These are phyloP conservation scores for Formicarius rufipectus DNA, from an alignment of 2,113 vertebrate species.

Conservation along the genomic window DNA sequence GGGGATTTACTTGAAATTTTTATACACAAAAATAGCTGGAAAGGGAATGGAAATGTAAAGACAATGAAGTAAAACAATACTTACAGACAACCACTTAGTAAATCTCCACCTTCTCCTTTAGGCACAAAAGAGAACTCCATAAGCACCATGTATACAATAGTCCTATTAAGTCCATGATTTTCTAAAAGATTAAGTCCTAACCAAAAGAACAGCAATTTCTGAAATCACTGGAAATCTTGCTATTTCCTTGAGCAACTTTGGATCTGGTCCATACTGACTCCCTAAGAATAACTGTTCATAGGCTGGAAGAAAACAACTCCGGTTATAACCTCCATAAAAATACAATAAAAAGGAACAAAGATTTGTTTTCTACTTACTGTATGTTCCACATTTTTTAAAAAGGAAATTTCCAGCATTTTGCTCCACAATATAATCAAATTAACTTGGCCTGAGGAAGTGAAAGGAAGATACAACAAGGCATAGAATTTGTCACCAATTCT, in stretches of 20 bases:
- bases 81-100: not conserved
- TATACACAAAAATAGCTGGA: slow-evolving; percentile 27
- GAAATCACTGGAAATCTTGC: not conserved
- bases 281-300: not conserved
- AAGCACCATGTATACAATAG: not conserved
- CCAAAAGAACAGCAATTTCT: not conserved
- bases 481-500: not conserved
- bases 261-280: not conserved
- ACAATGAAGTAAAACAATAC: slow-evolving; percentile 44
- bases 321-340: slow-evolving; percentile 8
- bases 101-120: slow-evolving; percentile 8
- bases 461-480: not conserved
- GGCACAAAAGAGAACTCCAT: not conserved
- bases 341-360: not conserved
- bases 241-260: slow-evolving; percentile 21
- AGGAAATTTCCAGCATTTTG: not conserved
- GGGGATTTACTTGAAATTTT: slow-evolving; percentile 6
- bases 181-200: not conserved
- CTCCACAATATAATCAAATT: not conserved
- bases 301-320: slow-evolving; percentile 15
- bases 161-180: not conserved
- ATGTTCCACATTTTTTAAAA: not conserved
- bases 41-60: slow-evolving; percentile 1
- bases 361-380: not conserved
- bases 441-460: not conserved